These are phyloP conservation scores for Resseliella maxima DNA, from an alignment of 2,888 invertebrate genomes.

Conservation along the genomic window DNA sequence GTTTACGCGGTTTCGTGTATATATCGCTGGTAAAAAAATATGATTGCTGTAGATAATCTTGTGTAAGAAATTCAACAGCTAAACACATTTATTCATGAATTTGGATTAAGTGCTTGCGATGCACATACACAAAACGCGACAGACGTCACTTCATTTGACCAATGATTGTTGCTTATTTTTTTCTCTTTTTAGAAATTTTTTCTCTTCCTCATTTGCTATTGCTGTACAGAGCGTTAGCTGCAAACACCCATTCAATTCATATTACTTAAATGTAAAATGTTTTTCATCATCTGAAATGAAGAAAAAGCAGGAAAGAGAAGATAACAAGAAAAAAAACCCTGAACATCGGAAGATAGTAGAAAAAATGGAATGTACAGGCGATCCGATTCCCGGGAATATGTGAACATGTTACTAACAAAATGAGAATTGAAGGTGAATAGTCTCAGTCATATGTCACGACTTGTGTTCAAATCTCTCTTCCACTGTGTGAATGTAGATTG, in stretches of 20 bases:
- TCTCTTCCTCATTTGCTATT: neutral
- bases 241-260: conserved; percentile 48
- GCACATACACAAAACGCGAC: conserved; percentile 24
- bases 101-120: conserved; percentile 38
- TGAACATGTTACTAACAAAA: neutral
- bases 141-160: conserved; percentile 40
- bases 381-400: neutral
- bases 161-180: neutral
- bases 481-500: neutral
- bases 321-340: neutral
- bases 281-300: neutral
- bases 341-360: too few relatives aligned
- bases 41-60: conserved; percentile 21
- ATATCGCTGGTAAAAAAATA: neutral
- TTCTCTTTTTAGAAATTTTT: neutral
- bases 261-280: conserved; percentile 38
- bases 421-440: conserved; percentile 16
- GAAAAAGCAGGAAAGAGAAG: neutral
- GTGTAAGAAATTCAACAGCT: conserved; percentile 12
- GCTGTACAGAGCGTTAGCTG: neutral
- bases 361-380: too few relatives aligned
- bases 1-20: neutral
- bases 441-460: conserved; percentile 23
- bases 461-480: neutral
- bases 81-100: conserved; percentile 50